phyloP scores from a whole-genome alignment of 1,140 invertebrate genomes.

The Triops cancriformis region DNA sequence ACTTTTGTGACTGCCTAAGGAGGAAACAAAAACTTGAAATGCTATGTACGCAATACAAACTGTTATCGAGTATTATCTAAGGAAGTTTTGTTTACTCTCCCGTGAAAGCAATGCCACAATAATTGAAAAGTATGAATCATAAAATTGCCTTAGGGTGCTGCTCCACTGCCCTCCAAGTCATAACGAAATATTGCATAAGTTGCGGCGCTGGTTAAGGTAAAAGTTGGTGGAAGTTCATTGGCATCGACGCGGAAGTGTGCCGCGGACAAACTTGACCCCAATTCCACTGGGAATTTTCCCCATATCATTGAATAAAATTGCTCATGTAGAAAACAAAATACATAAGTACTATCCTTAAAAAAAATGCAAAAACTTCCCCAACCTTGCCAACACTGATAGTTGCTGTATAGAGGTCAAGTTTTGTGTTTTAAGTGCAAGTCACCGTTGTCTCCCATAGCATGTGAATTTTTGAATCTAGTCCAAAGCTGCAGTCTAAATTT shows the following conservation, averaged over 20 bases:
- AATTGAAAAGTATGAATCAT: neutral
- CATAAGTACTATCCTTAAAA: neutral
- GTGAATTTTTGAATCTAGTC: no score
- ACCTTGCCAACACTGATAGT: neutral
- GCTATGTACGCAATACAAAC: neutral
- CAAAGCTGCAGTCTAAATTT: no score
- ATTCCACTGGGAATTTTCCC: neutral
- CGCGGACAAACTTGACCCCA: neutral
- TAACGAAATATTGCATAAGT: neutral
- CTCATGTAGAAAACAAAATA: neutral
- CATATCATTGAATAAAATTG: neutral
- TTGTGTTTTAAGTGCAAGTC: no score
- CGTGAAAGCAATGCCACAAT: neutral
- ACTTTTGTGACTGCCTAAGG: neutral
- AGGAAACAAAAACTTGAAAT: no score
- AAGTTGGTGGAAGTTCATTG: neutral
- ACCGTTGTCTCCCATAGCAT: no score
- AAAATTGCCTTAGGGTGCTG: neutral
- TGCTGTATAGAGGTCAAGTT: neutral
- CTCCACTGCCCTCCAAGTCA: conserved; percentile 1
- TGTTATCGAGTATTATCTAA: neutral
- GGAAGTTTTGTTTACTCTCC: neutral
- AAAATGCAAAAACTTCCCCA: neutral
- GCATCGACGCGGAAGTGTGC: neutral
- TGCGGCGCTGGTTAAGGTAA: neutral